Conservation (phyloP, 2,888 invertebrate species). For the Spodoptera littoralis region DNA sequence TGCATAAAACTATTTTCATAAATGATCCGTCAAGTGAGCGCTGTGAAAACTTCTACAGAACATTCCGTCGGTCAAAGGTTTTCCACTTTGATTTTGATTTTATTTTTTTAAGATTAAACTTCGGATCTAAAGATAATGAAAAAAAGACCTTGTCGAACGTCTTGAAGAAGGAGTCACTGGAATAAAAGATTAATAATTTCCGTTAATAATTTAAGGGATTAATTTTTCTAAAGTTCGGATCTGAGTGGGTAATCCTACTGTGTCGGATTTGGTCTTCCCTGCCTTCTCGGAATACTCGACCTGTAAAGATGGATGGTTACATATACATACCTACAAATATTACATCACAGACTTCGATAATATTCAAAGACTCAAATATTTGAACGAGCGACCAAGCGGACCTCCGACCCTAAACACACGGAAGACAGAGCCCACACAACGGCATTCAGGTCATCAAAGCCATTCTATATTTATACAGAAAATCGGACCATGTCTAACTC, state of each 20-base stretch:
- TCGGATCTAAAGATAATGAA: too few species aligned
- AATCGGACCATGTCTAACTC: slow-evolving; percentile 3
- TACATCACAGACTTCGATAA: slow-evolving; percentile 22
- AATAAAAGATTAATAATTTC: too few species aligned
- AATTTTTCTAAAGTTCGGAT: too few species aligned
- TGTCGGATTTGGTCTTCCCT: too few species aligned
- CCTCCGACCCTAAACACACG: slow-evolving; percentile 31
- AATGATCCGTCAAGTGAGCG: slow-evolving; percentile 17
- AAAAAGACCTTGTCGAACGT: too few species aligned
- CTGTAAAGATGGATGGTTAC: slow-evolving; percentile 2
- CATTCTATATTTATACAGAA: slow-evolving; percentile 13
- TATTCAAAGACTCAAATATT: slow-evolving; percentile 32
- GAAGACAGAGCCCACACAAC: slow-evolving; percentile 5
- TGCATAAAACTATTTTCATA: slow-evolving; percentile 38
- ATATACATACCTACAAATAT: slow-evolving; percentile 3
- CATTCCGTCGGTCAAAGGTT: not conserved
- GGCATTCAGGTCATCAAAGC: slow-evolving; percentile 12
- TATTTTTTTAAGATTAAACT: too few species aligned
- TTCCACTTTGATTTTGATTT: too few species aligned
- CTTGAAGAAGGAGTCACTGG: too few species aligned
- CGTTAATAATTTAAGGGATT: too few species aligned
- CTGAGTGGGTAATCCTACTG: too few species aligned
- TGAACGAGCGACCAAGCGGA: slow-evolving; percentile 22
- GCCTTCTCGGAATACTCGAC: too few species aligned
- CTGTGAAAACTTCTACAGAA: slow-evolving; percentile 16